Evolutionary conservation across 2,113 vertebrate species (phyloP).

Genomic region (Phalacrocorax carbo): DNA sequence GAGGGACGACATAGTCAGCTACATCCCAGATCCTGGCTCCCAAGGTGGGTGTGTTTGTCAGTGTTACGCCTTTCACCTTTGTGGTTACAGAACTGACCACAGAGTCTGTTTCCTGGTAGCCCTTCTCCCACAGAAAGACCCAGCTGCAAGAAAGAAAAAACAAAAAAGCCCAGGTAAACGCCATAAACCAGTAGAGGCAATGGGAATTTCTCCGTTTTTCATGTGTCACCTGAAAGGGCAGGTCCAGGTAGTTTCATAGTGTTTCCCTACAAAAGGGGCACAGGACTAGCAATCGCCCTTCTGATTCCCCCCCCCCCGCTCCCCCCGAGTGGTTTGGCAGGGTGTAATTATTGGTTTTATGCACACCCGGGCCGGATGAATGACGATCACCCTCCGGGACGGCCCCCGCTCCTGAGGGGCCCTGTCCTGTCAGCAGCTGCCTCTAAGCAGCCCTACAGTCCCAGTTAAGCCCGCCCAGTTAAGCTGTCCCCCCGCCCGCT

Average conservation of each 20-base stretch:
- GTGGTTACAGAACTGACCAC: conserved; percentile 83
- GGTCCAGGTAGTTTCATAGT: not conserved
- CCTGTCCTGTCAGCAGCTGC: not conserved
- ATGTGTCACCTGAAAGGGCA: not conserved
- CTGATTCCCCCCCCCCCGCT: too few species aligned
- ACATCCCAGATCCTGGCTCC: conserved; percentile 86
- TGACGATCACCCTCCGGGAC: accelerated
- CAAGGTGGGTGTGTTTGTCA: conserved; percentile 76
- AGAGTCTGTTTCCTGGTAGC: conserved; percentile 87
- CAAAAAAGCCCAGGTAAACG: not conserved
- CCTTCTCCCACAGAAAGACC: conserved; percentile 91
- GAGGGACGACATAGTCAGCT: conserved; percentile 87
- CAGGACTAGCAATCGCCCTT: not conserved
- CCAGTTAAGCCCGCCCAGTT: not conserved
- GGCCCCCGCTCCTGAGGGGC: accelerated
- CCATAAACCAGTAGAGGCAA: not conserved
- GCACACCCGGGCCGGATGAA: accelerated
- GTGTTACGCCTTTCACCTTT: conserved; percentile 83
- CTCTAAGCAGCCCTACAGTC: not conserved
- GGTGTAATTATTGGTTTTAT: accelerated
- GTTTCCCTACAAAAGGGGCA: not conserved
- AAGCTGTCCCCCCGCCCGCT: not conserved
- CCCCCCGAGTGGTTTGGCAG: too few species aligned
- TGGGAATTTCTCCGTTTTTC: not conserved
- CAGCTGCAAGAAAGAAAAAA: conserved; percentile 73